Percentiles rank a stretch among this genome's conserved stretches.
Evolutionary conservation across 2,888 invertebrate species (phyloP).

Genomic region (Boloria euphrosyne): DNA sequence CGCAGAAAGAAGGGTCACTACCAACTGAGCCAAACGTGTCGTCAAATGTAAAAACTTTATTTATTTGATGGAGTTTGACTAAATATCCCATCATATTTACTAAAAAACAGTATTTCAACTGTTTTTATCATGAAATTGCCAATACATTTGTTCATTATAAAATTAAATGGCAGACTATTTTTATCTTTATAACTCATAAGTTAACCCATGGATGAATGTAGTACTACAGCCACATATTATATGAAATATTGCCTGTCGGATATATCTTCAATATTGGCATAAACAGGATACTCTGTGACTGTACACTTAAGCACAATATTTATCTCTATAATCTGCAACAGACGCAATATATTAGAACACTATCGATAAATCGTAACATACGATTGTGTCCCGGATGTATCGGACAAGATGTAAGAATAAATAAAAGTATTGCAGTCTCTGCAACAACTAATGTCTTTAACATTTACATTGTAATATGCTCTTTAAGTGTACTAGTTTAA

Average conservation of each 20-base stretch:
- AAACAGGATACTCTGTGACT: slow-evolving; percentile 20
- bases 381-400: slow-evolving; percentile 67
- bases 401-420: slow-evolving; percentile 77
- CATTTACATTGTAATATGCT: slow-evolving; percentile 12
- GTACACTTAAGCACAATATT: slow-evolving; percentile 34
- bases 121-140: too few species aligned
- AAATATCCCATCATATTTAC: too few species aligned
- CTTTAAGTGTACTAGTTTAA: slow-evolving; percentile 24
- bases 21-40: too few species aligned
- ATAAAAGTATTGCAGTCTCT: slow-evolving; percentile 54
- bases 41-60: too few species aligned
- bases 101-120: too few species aligned
- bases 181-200: neutral
- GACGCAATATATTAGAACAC: slow-evolving; percentile 43
- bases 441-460: slow-evolving; percentile 71
- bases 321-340: slow-evolving; percentile 40
- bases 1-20: too few species aligned
- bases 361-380: slow-evolving; percentile 60
- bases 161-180: neutral
- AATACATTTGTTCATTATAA: too few species aligned
- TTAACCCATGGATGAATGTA: too few species aligned
- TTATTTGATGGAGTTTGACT: too few species aligned
- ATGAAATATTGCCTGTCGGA: slow-evolving; percentile 8
- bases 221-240: neutral
- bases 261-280: slow-evolving; percentile 7